phyloP scores from a whole-genome alignment of 2,797 vertebrate genomes.

The Spinus pinus region DNA sequence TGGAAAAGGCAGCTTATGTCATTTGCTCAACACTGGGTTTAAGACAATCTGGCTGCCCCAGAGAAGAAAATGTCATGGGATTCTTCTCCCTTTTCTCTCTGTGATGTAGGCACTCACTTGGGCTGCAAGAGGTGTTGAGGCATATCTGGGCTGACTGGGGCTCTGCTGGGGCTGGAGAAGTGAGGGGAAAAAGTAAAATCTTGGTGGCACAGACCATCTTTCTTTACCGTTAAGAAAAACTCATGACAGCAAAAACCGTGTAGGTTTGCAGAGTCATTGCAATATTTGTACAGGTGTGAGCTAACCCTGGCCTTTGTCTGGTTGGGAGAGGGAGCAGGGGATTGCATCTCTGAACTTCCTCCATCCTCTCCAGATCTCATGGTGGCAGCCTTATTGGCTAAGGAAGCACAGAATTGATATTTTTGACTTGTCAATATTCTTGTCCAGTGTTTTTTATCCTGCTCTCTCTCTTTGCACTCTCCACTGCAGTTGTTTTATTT shows the following conservation, averaged over 20 bases:
- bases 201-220: not conserved
- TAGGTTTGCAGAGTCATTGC: not conserved
- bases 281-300: not conserved
- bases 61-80: not conserved
- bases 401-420: not conserved
- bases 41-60: not conserved
- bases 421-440: not conserved
- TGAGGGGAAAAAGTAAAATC: not conserved
- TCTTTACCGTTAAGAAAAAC: not conserved
- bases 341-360: not conserved
- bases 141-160: not conserved
- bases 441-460: not conserved
- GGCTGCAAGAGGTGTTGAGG: not conserved
- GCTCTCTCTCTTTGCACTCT: not conserved
- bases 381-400: not conserved
- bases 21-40: not conserved
- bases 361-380: not conserved
- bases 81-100: not conserved
- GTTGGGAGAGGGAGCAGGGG: not conserved
- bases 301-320: not conserved
- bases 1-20: not conserved
- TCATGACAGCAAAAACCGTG: accelerated
- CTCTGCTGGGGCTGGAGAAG: not conserved
- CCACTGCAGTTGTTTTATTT: slow-evolving; percentile 23
- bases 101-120: not conserved